phyloP scores from a whole-genome alignment of 2,888 invertebrate species.

The Scaptomyza polygonia region DNA sequence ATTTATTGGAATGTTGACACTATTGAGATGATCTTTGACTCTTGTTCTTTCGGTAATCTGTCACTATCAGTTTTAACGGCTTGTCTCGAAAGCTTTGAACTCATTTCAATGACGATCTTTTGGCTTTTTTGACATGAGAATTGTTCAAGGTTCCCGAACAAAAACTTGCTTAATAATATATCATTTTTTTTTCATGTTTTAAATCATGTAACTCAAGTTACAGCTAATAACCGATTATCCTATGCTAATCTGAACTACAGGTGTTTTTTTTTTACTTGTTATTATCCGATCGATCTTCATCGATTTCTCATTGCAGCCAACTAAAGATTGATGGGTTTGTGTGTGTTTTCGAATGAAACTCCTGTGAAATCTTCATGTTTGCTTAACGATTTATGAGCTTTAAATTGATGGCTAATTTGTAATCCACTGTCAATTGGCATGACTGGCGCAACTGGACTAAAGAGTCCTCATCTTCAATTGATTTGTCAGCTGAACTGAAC shows the following conservation, averaged over 20 bases:
- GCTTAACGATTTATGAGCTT: conserved; percentile 62
- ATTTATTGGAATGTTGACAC: conserved; percentile 47
- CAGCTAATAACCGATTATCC: conserved; percentile 5
- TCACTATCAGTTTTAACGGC: conserved; percentile 23
- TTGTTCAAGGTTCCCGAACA: not conserved
- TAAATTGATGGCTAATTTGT: conserved; percentile 63
- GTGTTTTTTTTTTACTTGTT: not conserved
- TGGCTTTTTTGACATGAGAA: conserved; percentile 6
- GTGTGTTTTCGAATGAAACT: conserved; percentile 13
- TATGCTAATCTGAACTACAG: not conserved
- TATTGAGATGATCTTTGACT: conserved; percentile 38
- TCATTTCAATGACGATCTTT: conserved; percentile 41
- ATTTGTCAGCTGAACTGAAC: conserved; percentile 60
- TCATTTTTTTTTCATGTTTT: not conserved
- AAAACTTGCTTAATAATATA: not conserved
- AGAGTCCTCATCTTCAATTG: conserved; percentile 49
- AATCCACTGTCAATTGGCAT: conserved; percentile 51
- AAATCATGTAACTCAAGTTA: not conserved
- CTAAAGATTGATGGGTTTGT: conserved; percentile 53
- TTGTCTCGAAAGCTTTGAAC: conserved; percentile 13
- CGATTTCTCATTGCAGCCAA: conserved; percentile 6
- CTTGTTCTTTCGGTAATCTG: conserved; percentile 10
- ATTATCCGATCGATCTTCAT: conserved; percentile 16
- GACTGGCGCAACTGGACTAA: conserved; percentile 48
- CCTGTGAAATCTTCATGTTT: conserved; percentile 8